Evolutionary conservation across 2,797 vertebrate species (phyloP).

Genomic region (Lemur catta): DNA sequence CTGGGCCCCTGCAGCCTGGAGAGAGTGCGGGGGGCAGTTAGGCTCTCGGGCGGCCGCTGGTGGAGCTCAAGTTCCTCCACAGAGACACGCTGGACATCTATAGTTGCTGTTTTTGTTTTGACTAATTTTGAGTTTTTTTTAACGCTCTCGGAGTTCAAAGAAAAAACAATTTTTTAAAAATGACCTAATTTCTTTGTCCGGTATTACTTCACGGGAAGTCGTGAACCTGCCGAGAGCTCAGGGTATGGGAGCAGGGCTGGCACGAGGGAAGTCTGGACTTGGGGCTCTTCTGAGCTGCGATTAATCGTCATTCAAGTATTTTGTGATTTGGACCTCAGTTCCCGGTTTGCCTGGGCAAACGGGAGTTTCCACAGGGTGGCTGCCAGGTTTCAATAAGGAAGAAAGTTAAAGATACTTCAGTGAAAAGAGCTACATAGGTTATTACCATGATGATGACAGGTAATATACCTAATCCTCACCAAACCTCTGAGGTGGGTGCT

Average conservation of each 20-base stretch:
- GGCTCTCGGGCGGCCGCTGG: constrained; percentile 70
- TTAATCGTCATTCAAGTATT: neutral
- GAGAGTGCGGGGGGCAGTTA: constrained; percentile 56
- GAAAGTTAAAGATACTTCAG: neutral
- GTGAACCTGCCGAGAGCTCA: neutral
- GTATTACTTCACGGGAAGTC: constrained; percentile 73
- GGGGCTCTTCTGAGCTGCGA: neutral
- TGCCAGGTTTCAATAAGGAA: neutral
- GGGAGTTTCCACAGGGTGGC: neutral
- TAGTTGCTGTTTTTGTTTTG: constrained; percentile 83
- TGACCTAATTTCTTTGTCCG: constrained; percentile 74
- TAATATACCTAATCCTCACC: neutral
- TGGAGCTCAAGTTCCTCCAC: constrained; percentile 73
- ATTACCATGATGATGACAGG: neutral
- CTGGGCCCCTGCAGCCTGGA: constrained; percentile 71
- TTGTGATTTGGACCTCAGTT: neutral
- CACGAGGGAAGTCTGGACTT: neutral
- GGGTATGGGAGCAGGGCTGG: neutral
- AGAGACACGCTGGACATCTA: constrained; percentile 76
- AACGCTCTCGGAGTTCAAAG: constrained; percentile 73
- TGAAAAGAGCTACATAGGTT: neutral
- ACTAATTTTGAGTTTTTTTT: constrained; percentile 75
- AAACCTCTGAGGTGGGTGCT: neutral
- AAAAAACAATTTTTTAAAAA: constrained; percentile 71
- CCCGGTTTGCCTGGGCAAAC: neutral